Base-by-base conservation (phyloP, 1,140 invertebrate species). In the Euborellia annulipes region DNA sequence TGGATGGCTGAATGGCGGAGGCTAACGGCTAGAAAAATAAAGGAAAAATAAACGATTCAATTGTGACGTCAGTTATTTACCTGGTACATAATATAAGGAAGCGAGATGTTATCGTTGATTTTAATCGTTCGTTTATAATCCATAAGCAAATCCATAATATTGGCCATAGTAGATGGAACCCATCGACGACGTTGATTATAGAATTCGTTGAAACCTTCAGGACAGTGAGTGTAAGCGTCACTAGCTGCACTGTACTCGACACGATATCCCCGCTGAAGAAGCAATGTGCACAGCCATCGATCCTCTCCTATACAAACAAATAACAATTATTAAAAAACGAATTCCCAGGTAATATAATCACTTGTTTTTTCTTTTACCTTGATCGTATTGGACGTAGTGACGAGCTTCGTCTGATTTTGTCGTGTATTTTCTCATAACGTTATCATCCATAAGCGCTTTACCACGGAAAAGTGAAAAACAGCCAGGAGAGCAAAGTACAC, bases 81-180 rank as follows among this genome's bases (percentile, higher is more conserved):
- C 50, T 67, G 66, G 49, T 68, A 68, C 14, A 62, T 43, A 39
- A 75, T 72, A 50, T 72, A 76, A 20, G 69, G 66, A n/a, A 66
- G 61, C 1, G 71, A 73, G 44, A 78, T 74, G 50, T 72, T 70
- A 36, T 71, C 64, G 53, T 78, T 78, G 16, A 70, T 61, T 41
- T 59, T 55, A 3, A 73, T 62, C 3, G 71, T 72, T 45, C 59
- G 59, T 48, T 62, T 62, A 47, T 66, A 70, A 48, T 71, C 69
- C 4, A 59, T 52, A 1, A 78, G 55, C 8, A 78, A 56, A 54
- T 79, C 76, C 54, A 78, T 63, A 48, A 78, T 75, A 57, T 79
- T 79, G 39, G 76, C 76, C 55, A 78, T 65, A 4, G 76, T 78
- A 4, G 73, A 76, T 1, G 76, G 75, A 41, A 76, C 72, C 76